These are phyloP conservation scores for Paracanthobrama guichenoti DNA, from an alignment of 2,113 vertebrate species.

Conservation along the genomic window DNA sequence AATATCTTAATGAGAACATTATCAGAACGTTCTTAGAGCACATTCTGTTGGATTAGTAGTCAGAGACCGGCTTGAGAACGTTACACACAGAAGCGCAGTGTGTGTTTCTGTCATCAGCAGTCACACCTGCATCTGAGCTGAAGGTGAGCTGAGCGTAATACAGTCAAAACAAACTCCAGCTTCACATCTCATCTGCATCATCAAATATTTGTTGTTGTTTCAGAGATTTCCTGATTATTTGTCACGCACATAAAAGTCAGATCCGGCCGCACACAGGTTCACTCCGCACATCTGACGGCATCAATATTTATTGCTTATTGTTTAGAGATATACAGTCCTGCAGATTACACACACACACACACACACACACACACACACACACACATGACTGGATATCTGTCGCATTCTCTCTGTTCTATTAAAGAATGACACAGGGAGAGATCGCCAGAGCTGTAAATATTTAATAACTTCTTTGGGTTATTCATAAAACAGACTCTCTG, in stretches of 20 bases:
- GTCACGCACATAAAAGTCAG: not conserved
- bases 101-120: not conserved
- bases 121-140: not conserved
- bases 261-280: slow-evolving; percentile 10
- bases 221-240: slow-evolving; percentile 49
- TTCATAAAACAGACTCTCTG: slow-evolving; percentile 66
- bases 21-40: no score
- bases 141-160: slow-evolving; percentile 22
- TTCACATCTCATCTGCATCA: slow-evolving; percentile 16
- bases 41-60: no score
- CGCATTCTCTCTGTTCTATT: slow-evolving; percentile 66
- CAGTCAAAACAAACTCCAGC: not conserved
- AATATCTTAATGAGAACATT: no score
- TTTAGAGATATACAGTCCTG: slow-evolving; percentile 45
- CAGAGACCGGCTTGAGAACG: no score
- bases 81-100: no score
- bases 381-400: slow-evolving; percentile 38
- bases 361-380: slow-evolving; percentile 24
- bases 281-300: slow-evolving; percentile 15
- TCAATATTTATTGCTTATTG: slow-evolving; percentile 63
- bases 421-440: slow-evolving; percentile 75
- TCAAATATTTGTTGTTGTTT: slow-evolving; percentile 51
- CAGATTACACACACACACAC: slow-evolving; percentile 35
- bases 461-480: slow-evolving; percentile 70
- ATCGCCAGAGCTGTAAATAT: slow-evolving; percentile 71